phyloP scores from a whole-genome alignment of 2,113 vertebrate species.

The Xiphophorus couchianus region DNA sequence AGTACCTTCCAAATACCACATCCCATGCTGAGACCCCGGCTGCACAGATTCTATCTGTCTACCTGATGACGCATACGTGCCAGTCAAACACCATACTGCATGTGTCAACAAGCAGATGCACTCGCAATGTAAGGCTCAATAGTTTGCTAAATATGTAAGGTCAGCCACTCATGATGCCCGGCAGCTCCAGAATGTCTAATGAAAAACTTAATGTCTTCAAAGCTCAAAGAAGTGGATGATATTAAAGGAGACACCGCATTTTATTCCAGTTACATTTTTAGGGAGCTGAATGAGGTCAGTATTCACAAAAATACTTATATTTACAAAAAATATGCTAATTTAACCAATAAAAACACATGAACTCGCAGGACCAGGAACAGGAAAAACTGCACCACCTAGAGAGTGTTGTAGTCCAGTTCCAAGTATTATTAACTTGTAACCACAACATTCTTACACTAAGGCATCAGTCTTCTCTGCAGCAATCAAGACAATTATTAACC shows the following conservation, averaged over 20 bases:
- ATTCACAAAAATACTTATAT: conserved; percentile 24
- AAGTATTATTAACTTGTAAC: conserved; percentile 67
- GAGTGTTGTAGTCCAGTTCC: conserved; percentile 65
- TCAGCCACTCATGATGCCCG: conserved; percentile 15
- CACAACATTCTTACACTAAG: conserved; percentile 73
- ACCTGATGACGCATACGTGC: conserved; percentile 50
- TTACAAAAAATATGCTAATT: conserved; percentile 41
- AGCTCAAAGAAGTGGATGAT: conserved; percentile 37
- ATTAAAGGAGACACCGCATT: conserved; percentile 31
- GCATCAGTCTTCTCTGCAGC: conserved; percentile 61
- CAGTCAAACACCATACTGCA: conserved; percentile 32
- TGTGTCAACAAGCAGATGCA: conserved; percentile 41
- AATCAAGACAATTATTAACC: conserved; percentile 71
- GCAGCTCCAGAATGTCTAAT: conserved; percentile 45
- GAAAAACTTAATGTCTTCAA: conserved; percentile 44
- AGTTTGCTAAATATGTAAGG: conserved; percentile 10
- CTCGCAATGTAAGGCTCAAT: conserved; percentile 25
- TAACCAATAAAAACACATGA: conserved; percentile 18
- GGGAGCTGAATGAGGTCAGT: conserved; percentile 46
- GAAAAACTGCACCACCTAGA: conserved; percentile 65
- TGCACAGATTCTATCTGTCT: conserved; percentile 53
- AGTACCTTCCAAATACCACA: conserved; percentile 71
- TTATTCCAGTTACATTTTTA: conserved; percentile 27
- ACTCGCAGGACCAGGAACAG: conserved; percentile 46
- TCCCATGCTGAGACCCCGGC: conserved; percentile 46